Base-by-base conservation (phyloP, 2,797 vertebrate species). In the Takifugu rubripes region DNA sequence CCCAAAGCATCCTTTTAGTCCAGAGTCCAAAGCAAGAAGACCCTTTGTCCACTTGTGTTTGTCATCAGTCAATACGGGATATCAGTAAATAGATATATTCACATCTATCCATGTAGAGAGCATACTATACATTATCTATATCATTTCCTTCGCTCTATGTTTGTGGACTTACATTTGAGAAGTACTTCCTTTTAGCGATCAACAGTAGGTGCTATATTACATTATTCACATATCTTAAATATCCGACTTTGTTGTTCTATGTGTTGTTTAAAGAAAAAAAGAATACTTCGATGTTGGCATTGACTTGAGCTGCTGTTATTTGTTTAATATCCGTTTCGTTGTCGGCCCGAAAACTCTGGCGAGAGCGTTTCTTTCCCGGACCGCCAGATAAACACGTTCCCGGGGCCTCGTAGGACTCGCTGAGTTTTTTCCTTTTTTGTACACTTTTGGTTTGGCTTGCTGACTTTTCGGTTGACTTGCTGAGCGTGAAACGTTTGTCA, bases 181-280 rank as follows among this genome's bases (percentile, higher is more conserved):
- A 93, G 90, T 95, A 96, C 93, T 97, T 98, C 94, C 95, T 96
- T 90, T 93, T 98, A 94, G 95, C 95, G 94, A 92, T 96, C 93
- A 97, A 95, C 94, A 93, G 96, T 98, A 98, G 97, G 96, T 98
- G 96, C 96, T 99, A 99, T 92, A 92, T 85, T 83, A 94, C 96
- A 97, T 98, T 95, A 97, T 95, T 97, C 94, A 98, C 96, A 98
- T 99, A 99, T 98, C 96, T 98, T 97, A 97, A 92, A 96, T 97
- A 97, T 98, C 93, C 95, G 94, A 97, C 92, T 99, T 98, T 93
- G 96, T 97, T 97, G 96, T 98, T 97, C 89, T 92, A 89, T 92
- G 91, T 93, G 92, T 92, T 92, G 90, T 92, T 93, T 91, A 91
- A 91, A 92, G 84, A 89, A 90, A 91, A 88, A 48, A 84, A 90